A percentile compares a stretch with the other conserved stretches of the same genome.
These are phyloP conservation scores for Mirounga angustirostris DNA, from an alignment of 2,113 vertebrate genomes.

Conservation along the genomic window DNA sequence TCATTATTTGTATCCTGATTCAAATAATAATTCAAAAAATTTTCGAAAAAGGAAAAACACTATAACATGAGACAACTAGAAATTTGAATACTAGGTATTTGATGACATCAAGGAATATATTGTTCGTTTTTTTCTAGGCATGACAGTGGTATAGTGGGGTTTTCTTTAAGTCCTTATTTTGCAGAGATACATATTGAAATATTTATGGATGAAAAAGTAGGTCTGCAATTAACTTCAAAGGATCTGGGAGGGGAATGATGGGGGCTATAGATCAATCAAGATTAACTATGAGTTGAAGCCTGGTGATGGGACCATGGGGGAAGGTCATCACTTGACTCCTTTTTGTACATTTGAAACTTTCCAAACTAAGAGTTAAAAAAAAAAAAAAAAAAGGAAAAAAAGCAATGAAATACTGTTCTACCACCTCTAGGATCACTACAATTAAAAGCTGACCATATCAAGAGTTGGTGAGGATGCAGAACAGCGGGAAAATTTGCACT, in stretches of 20 bases:
- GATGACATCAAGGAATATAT: not conserved
- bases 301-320: not conserved
- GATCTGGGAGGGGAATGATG: not conserved
- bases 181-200: not conserved
- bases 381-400: not conserved
- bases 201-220: not conserved
- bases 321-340: not conserved
- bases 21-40: not conserved
- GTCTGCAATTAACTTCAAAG: slow-evolving; percentile 1
- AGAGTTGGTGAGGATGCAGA: not conserved
- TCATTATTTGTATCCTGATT: not conserved
- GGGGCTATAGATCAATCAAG: not conserved
- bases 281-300: not conserved
- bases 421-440: not conserved
- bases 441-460: not conserved
- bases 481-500: not conserved
- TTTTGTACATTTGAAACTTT: not conserved
- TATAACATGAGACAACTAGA: not conserved
- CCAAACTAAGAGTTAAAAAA: not conserved
- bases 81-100: not conserved
- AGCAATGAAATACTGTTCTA: not conserved
- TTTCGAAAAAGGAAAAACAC: not conserved
- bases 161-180: not conserved
- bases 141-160: not conserved
- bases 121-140: not conserved